phyloP scores from a whole-genome alignment of 2,797 vertebrate genomes.

The Pipistrellus nathusii region DNA sequence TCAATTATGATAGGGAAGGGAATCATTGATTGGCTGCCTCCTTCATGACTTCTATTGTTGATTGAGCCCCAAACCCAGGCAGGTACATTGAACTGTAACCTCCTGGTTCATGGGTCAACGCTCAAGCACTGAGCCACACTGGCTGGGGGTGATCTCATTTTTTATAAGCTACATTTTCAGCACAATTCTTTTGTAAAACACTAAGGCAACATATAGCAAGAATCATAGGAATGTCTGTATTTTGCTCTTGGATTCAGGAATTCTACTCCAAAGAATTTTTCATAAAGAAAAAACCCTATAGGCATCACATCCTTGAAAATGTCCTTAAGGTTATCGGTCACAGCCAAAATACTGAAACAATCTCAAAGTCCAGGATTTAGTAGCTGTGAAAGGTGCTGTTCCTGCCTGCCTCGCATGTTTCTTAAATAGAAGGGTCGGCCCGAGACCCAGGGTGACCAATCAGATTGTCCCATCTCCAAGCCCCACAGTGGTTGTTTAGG shows the following conservation, averaged over 20 bases:
- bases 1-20: too few relatives aligned
- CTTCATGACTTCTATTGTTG: too few relatives aligned
- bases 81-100: too few relatives aligned
- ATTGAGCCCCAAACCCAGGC: too few relatives aligned
- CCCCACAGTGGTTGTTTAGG: neutral
- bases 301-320: slow-evolving; percentile 3
- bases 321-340: slow-evolving; percentile 14
- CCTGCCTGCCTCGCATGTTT: neutral
- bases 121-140: too few relatives aligned
- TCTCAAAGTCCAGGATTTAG: slow-evolving; percentile 14
- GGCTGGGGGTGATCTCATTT: neutral
- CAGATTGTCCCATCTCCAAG: neutral
- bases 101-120: too few relatives aligned
- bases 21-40: too few relatives aligned
- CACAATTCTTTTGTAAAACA: slow-evolving; percentile 20
- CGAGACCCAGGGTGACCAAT: neutral
- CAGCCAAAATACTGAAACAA: slow-evolving; percentile 6
- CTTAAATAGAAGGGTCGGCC: neutral
- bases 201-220: slow-evolving; percentile 8
- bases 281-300: slow-evolving; percentile 30
- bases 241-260: slow-evolving; percentile 17
- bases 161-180: neutral
- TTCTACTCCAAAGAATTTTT: slow-evolving; percentile 28
- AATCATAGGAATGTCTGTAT: slow-evolving; percentile 38
- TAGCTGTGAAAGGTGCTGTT: neutral